Conservation (phyloP, 2,113 vertebrate genomes). For the Fregetta grallaria region DNA sequence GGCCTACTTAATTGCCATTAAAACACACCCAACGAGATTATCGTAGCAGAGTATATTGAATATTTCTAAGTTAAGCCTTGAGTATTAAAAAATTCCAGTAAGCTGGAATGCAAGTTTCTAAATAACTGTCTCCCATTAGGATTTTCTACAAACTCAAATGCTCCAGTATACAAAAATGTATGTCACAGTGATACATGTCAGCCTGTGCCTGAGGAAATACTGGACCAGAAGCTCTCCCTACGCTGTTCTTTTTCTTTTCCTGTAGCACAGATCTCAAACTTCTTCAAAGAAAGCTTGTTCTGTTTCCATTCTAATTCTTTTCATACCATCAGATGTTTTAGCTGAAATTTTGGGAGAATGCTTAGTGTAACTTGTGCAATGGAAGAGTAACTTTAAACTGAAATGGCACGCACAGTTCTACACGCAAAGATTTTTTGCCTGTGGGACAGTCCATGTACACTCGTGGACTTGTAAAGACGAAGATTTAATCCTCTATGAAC, state of each 20-base stretch:
- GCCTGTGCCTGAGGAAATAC: not conserved
- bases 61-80: not conserved
- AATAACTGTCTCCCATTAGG: not conserved
- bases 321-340: not conserved
- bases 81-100: not conserved
- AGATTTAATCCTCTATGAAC: not conserved
- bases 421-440: not conserved
- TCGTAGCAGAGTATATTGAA: not conserved
- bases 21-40: fast-evolving
- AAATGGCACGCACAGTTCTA: not conserved
- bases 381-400: not conserved
- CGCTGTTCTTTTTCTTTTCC: not conserved
- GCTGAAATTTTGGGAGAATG: not conserved
- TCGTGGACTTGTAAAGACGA: not conserved
- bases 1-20: not conserved
- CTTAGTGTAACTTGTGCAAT: not conserved
- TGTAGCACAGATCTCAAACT: not conserved
- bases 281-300: not conserved
- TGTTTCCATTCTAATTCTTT: not conserved
- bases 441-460: not conserved
- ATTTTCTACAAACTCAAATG: not conserved
- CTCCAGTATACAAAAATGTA: not conserved
- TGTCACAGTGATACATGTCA: not conserved
- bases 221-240: not conserved
- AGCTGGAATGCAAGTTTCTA: not conserved